These are phyloP conservation scores for Patiria miniata DNA, from an alignment of 35 echinoderm and acorn worm species.

Conservation along the genomic window DNA sequence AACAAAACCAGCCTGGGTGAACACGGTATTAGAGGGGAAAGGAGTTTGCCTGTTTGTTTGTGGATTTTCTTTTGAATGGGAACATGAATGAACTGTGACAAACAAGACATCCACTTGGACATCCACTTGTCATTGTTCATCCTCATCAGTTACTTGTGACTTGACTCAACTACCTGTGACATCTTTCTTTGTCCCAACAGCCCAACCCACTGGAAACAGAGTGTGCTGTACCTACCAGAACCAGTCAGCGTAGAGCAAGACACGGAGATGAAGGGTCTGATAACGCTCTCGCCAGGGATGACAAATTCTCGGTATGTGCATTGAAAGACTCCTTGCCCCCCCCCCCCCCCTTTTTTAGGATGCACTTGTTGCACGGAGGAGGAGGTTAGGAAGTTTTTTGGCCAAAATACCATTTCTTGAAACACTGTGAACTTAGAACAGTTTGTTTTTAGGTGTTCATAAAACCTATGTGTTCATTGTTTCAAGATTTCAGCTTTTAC, in stretches of 20 bases:
- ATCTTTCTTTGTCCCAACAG: slow-evolving; percentile 33
- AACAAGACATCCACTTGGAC: too few relatives aligned
- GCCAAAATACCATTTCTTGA: background rate
- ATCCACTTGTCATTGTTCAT: too few relatives aligned
- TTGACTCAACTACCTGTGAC: too few relatives aligned
- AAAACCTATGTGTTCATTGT: background rate
- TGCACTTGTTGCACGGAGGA: background rate
- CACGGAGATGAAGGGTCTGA: slow-evolving; percentile 56
- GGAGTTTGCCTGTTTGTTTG: too few relatives aligned
- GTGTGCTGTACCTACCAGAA: slow-evolving; percentile 64
- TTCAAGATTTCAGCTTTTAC: background rate
- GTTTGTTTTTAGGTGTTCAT: background rate
- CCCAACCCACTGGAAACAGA: slow-evolving; percentile 90
- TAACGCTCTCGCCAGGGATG: slow-evolving; percentile 54
- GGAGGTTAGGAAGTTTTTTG: background rate
- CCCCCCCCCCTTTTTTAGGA: background rate
- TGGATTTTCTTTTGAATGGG: too few relatives aligned
- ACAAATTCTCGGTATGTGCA: slow-evolving; percentile 28
- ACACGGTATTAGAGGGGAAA: too few relatives aligned
- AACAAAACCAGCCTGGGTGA: too few relatives aligned
- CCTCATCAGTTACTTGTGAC: too few relatives aligned
- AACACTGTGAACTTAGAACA: background rate
- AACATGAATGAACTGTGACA: too few relatives aligned
- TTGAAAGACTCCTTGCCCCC: background rate
- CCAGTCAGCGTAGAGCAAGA: slow-evolving; percentile 73